Evolutionary conservation across 2,113 vertebrate genomes (phyloP).

Genomic region (Progne subis): DNA sequence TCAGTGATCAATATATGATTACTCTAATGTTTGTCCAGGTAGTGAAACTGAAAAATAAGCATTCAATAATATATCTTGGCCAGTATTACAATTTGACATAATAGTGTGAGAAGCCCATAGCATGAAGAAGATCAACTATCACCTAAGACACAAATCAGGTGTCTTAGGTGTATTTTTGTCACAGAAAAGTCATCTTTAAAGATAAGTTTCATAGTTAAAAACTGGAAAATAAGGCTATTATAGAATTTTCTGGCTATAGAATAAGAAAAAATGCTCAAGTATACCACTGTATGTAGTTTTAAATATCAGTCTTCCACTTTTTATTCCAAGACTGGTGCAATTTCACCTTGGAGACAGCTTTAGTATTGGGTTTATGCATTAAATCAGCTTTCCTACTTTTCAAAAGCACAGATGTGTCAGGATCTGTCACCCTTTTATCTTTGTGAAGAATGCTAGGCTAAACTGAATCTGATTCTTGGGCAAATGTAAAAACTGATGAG

Average conservation of each 20-base stretch:
- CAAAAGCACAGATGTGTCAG: constrained; percentile 29
- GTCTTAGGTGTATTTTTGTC: not conserved
- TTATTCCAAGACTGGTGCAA: not conserved
- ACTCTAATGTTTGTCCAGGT: not conserved
- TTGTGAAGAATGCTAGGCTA: constrained; percentile 43
- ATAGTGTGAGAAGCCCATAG: not conserved
- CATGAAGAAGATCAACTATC: not conserved
- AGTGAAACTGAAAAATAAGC: not conserved
- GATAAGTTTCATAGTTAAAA: not conserved
- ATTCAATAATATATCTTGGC: not conserved
- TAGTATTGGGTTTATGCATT: not conserved
- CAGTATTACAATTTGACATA: not conserved
- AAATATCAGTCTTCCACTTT: not conserved
- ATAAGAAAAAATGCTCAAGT: not conserved
- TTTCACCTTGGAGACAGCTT: constrained; percentile 42
- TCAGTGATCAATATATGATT: not conserved
- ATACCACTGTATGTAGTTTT: not conserved
- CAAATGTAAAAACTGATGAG: constrained; percentile 43
- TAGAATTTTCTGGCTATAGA: not conserved
- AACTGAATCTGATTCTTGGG: constrained; percentile 38
- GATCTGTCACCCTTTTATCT: constrained; percentile 43
- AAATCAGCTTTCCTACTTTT: constrained; percentile 48
- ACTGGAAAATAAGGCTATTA: not conserved
- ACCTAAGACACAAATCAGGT: not conserved
- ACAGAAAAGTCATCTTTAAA: not conserved